Percentiles rank a stretch among this genome's conserved stretches.
Conservation (phyloP, 2,888 invertebrate species). For the Dendrolimus pini region DNA sequence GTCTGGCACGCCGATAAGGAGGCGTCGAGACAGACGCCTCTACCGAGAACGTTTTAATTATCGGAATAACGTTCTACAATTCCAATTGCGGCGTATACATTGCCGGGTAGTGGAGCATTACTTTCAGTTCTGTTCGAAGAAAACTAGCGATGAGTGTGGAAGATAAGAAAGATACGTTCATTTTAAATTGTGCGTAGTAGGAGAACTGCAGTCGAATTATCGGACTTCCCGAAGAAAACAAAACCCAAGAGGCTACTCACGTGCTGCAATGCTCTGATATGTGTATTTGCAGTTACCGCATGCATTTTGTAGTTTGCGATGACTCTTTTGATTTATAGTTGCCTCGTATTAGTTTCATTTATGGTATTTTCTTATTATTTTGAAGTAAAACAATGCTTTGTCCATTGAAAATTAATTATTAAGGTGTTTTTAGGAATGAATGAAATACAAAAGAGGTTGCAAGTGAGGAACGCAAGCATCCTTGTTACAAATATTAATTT, state of each 20-base stretch:
- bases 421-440: no score
- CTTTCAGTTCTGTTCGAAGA: fast-evolving
- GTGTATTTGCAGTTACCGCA: conserved; percentile 19
- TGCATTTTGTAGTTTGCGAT: not conserved
- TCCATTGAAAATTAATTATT: no score
- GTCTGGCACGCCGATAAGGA: conserved; percentile 43
- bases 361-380: no score
- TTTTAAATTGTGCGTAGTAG: conserved; percentile 15
- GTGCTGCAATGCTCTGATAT: conserved; percentile 22
- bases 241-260: conserved; percentile 34
- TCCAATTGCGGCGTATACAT: conserved; percentile 15
- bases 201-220: conserved; percentile 53
- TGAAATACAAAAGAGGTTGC: no score
- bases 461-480: no score
- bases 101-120: conserved; percentile 11
- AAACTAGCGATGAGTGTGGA: conserved; percentile 23
- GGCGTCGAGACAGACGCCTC: conserved; percentile 40
- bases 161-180: not conserved
- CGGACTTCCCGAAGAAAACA: conserved; percentile 53
- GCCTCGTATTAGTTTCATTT: no score
- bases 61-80: conserved; percentile 7
- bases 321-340: not conserved
- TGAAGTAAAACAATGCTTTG: no score
- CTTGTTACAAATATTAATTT: no score
- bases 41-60: conserved; percentile 32